These are phyloP conservation scores for Drosophila nigritarsus DNA, from an alignment of 2,888 invertebrate genomes.

Conservation along the genomic window DNA sequence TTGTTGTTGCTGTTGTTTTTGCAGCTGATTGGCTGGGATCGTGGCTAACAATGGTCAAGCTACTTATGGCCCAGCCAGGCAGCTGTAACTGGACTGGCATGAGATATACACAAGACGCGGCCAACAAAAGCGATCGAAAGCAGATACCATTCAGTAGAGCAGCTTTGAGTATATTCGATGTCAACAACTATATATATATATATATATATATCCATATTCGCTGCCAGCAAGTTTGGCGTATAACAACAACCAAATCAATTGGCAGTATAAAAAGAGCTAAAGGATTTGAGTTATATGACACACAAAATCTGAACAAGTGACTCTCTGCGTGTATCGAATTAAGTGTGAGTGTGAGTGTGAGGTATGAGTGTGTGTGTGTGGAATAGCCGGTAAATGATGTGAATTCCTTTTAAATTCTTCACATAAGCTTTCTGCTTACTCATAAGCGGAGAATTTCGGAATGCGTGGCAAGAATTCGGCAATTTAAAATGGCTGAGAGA, in stretches of 20 bases:
- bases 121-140: constrained; percentile 45
- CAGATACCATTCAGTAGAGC: constrained; percentile 20
- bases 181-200: constrained; percentile 7
- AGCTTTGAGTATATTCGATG: constrained; percentile 15
- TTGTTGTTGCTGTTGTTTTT: constrained; percentile 24
- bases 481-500: not conserved
- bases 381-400: constrained; percentile 8
- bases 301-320: not conserved
- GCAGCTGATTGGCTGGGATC: constrained; percentile 20
- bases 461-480: not conserved
- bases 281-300: constrained; percentile 14
- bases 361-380: not conserved
- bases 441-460: not conserved
- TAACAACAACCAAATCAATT: constrained; percentile 3
- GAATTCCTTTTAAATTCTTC: constrained; percentile 7
- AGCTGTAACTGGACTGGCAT: constrained; percentile 28
- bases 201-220: not conserved
- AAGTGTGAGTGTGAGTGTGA: not conserved
- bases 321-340: constrained; percentile 7
- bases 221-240: not conserved
- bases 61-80: constrained; percentile 52
- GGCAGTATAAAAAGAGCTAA: not conserved
- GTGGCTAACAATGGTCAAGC: constrained; percentile 61
- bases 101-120: not conserved
- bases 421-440: constrained; percentile 1